Evolutionary conservation across 2,797 vertebrate species (phyloP).

Genomic region (Liparis tanakae): DNA sequence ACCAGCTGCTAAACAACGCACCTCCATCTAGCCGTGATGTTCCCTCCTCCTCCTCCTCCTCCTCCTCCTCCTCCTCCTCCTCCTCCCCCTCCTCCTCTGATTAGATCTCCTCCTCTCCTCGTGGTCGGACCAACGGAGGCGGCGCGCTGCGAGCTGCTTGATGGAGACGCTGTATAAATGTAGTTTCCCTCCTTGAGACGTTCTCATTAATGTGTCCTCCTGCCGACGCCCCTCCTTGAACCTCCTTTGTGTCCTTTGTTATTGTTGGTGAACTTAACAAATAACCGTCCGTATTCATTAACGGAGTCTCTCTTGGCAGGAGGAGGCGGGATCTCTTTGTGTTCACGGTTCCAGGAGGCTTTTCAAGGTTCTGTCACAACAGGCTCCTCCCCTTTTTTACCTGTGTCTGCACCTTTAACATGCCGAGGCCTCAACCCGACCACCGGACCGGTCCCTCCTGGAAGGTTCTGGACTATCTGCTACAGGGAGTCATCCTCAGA

Average conservation of each 20-base stretch:
- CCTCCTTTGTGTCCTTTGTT: slow-evolving; percentile 59
- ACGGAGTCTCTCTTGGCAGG: slow-evolving; percentile 40
- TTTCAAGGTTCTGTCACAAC: slow-evolving; percentile 52
- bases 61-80: slow-evolving; percentile 25
- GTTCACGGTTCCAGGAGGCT: slow-evolving; percentile 15
- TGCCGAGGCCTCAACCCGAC: slow-evolving; percentile 1
- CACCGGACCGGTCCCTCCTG: slow-evolving; percentile 22
- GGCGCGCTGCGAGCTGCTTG: slow-evolving; percentile 28
- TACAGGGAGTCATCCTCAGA: not conserved
- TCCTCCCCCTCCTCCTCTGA: too few species aligned
- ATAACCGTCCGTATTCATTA: slow-evolving; percentile 61
- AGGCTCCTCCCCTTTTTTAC: slow-evolving; percentile 12
- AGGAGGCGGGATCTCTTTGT: slow-evolving; percentile 51
- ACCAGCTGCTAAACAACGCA: slow-evolving; percentile 12
- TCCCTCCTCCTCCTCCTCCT: too few species aligned
- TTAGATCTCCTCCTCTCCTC: slow-evolving; percentile 36
- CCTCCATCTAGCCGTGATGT: not conserved
- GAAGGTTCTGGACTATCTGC: not conserved
- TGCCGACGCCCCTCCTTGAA: slow-evolving; percentile 55
- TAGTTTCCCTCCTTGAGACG: slow-evolving; percentile 56
- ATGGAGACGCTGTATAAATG: slow-evolving; percentile 67
- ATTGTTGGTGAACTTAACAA: slow-evolving; percentile 67
- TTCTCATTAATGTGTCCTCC: slow-evolving; percentile 66
- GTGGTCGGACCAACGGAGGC: slow-evolving; percentile 45
- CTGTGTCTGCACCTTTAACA: slow-evolving; percentile 6